These are phyloP conservation scores for Alectura lathami DNA, from an alignment of 2,113 vertebrate species.

Conservation along the genomic window DNA sequence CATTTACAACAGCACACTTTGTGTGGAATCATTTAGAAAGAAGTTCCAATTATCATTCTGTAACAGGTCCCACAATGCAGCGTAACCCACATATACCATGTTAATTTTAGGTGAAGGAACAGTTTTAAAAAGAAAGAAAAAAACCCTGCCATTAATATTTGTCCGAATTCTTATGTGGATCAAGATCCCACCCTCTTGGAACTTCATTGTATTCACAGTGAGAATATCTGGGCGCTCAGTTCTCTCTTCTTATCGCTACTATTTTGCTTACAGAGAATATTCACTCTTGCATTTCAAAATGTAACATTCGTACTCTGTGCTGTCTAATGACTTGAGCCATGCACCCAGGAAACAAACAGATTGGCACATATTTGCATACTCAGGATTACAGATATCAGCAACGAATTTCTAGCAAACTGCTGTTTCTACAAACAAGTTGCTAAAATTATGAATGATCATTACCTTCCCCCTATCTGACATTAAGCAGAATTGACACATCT, in stretches of 20 bases:
- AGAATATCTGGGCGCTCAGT: not conserved
- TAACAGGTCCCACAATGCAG: constrained; percentile 45
- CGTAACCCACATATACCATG: not conserved
- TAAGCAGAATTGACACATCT: not conserved
- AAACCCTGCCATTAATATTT: not conserved
- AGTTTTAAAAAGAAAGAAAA: not conserved
- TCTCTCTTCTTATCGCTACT: not conserved
- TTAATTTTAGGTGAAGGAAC: constrained; percentile 15
- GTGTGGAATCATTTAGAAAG: constrained; percentile 40
- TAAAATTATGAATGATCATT: not conserved
- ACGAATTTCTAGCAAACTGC: not conserved
- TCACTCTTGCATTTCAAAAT: not conserved
- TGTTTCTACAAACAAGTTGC: not conserved
- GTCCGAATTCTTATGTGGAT: not conserved
- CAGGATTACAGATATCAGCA: not conserved
- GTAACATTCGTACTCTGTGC: not conserved
- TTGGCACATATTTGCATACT: not conserved
- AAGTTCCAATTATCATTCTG: constrained; percentile 50
- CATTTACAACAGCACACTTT: constrained; percentile 40
- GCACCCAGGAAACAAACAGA: not conserved
- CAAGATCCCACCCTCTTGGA: not conserved
- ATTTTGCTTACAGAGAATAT: not conserved
- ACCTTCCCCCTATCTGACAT: not conserved
- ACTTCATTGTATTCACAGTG: not conserved
- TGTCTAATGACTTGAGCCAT: not conserved